Evolutionary conservation across 1,140 invertebrate species (phyloP).

Genomic region (Propsilocerus akamusi): DNA sequence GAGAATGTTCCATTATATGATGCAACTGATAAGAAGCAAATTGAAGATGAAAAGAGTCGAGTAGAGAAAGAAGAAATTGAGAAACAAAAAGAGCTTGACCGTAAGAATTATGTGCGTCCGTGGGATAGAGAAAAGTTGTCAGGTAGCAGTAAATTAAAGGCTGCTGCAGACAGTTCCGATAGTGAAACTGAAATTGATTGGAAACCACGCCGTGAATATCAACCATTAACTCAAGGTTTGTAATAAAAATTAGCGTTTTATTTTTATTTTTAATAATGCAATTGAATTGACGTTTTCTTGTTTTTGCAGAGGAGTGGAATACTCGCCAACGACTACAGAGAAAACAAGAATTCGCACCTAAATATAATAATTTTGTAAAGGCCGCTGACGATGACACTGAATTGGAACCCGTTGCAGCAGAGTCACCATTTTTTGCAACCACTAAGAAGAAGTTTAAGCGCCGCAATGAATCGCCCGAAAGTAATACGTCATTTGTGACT

Average conservation of each 20-base stretch:
- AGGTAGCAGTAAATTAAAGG: conserved; percentile 8
- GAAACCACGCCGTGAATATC: too few species aligned
- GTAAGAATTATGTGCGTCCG: conserved; percentile 36
- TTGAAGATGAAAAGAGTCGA: conserved; percentile 20
- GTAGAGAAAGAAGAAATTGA: conserved; percentile 18
- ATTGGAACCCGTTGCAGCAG: not conserved
- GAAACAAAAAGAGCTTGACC: conserved; percentile 26
- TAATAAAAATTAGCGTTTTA: too few species aligned
- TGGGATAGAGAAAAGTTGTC: conserved; percentile 41
- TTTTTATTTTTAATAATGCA: too few species aligned
- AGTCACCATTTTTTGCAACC: not conserved
- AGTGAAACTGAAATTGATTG: conserved; percentile 18
- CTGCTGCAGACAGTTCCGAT: not conserved
- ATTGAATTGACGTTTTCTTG: too few species aligned
- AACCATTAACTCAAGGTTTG: too few species aligned
- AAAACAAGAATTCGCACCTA: conserved; percentile 49
- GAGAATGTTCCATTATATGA: not conserved
- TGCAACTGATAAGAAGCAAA: conserved; percentile 13
- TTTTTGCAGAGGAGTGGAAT: conserved; percentile 68
- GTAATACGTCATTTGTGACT: conserved; percentile 15
- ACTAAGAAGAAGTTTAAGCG: conserved; percentile 7
- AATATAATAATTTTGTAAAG: conserved; percentile 13
- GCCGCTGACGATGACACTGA: conserved; percentile 15
- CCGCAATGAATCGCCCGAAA: conserved; percentile 5
- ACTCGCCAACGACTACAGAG: conserved; percentile 48